Percentiles rank a stretch among this genome's conserved stretches.
phyloP scores from a whole-genome alignment of 2,797 vertebrate genomes.

The Decapterus maruadsi region DNA sequence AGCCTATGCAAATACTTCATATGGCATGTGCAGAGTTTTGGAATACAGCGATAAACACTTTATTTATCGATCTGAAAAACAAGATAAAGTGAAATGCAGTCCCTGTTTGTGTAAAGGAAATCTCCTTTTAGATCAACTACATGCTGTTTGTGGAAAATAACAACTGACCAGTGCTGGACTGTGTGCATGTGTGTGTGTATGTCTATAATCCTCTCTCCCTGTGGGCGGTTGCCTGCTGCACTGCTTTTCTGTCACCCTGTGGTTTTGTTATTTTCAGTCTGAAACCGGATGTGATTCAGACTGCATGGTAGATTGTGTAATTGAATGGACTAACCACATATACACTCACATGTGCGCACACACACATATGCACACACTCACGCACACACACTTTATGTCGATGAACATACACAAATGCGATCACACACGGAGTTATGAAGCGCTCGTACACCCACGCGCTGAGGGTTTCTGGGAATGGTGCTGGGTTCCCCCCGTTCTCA shows the following conservation, averaged over 20 bases:
- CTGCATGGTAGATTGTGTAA: conserved; percentile 83
- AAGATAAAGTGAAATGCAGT: neutral
- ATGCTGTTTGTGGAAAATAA: conserved; percentile 44
- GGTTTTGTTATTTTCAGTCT: conserved; percentile 87
- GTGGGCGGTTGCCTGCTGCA: conserved; percentile 73
- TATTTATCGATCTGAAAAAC: neutral
- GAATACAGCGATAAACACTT: neutral
- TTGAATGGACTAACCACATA: conserved; percentile 77
- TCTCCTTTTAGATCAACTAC: conserved; percentile 16
- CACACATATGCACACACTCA: neutral
- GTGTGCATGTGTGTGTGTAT: conserved; percentile 21
- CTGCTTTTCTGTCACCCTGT: conserved; percentile 82
- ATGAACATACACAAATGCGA: conserved; percentile 23
- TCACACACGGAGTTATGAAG: conserved; percentile 29
- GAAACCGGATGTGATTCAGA: conserved; percentile 89
- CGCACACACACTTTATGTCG: conserved; percentile 11
- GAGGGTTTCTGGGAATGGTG: conserved; percentile 80
- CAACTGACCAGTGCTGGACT: conserved; percentile 49
- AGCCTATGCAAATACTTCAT: neutral
- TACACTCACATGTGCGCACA: conserved; percentile 18
- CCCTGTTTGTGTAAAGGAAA: neutral
- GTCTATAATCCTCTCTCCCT: conserved; percentile 53
- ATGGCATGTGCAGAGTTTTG: neutral
- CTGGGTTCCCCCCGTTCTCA: conserved; percentile 70
- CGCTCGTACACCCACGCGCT: conserved; percentile 61